Evolutionary conservation across 1,140 invertebrate species (phyloP).

Genomic region (Apis cerana): DNA sequence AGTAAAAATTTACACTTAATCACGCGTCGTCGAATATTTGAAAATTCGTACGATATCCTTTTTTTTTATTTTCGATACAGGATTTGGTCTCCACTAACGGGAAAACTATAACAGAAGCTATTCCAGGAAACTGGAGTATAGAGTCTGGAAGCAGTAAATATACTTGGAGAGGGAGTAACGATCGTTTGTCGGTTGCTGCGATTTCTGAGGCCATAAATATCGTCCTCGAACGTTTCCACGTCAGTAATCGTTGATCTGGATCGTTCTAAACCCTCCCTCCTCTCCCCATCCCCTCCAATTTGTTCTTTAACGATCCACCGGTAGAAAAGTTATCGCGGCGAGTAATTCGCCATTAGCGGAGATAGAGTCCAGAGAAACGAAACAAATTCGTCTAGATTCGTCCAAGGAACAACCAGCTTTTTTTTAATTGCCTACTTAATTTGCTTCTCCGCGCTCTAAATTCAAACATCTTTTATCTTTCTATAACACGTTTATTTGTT

Average conservation of each 20-base stretch:
- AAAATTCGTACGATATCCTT: no score
- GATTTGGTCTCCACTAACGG: not conserved
- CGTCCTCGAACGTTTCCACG: constrained; percentile 39
- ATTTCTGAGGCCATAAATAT: constrained; percentile 63
- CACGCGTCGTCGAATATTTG: no score
- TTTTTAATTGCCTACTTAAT: not conserved
- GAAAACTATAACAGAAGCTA: not conserved
- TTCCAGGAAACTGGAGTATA: not conserved
- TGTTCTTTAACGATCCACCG: constrained; percentile 45
- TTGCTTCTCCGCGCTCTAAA: no score
- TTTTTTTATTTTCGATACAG: not conserved
- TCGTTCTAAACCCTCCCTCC: not conserved
- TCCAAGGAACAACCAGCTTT: no score
- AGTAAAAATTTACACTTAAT: no score
- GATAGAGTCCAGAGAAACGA: not conserved
- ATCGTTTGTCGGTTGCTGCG: constrained; percentile 60
- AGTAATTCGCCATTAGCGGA: constrained; percentile 31
- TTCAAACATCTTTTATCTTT: no score
- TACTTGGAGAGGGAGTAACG: constrained; percentile 58
- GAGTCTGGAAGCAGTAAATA: constrained; percentile 51
- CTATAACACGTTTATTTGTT: no score
- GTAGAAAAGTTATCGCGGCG: constrained; percentile 37
- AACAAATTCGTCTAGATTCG: not conserved
- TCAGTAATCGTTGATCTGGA: constrained; percentile 54
- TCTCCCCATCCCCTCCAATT: constrained; percentile 10